Conservation (phyloP, 1,140 invertebrate genomes). For the Caenorhabditis elegans region WBcel235 BX284605.5:2624001-2624500, state of each 20-base stretch:
- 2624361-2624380: background rate
- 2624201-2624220: conserved; percentile 4
- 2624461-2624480: conserved; percentile 49
- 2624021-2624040: background rate
- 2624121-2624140: conserved; percentile 15
- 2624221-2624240: conserved; percentile 18
- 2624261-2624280: conserved; percentile 35
- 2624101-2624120: background rate
- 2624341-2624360: background rate
- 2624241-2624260: conserved; percentile 1
- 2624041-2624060: background rate
- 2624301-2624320: conserved; percentile 20
- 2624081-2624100: background rate
- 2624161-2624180: background rate
- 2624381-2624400: background rate
- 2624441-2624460: conserved; percentile 48
- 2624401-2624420: conserved; percentile 54
- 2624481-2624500: background rate
- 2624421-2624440: conserved; percentile 53
- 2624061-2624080: background rate
- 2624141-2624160: conserved; percentile 19
- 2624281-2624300: conserved; percentile 32
- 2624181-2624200: conserved; percentile 1
- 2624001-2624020: background rate
- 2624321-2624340: background rate